Base-by-base conservation (phyloP, 2,113 vertebrate species). In the Pelusios castaneus region DNA sequence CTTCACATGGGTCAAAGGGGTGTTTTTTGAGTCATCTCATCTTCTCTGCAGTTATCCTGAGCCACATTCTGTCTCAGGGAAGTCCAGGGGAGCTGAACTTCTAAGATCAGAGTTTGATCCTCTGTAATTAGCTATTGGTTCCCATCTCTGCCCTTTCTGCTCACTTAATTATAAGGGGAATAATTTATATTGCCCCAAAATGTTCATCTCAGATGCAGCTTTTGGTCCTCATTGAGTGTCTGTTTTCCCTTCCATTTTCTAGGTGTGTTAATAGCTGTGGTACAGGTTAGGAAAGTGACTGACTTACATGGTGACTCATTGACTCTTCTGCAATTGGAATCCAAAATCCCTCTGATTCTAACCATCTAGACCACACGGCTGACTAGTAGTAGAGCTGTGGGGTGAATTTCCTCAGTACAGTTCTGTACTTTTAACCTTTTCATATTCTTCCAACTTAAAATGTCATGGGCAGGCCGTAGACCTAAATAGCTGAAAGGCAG, bases 381-480 rank as follows among this genome's bases (percentile, higher is more conserved):
- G 83, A 2, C 56, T 82, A 89, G 89, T 88, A 91, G 60, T 83
- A 55, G 52, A 88, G 89, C 94, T 89, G 92, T 56, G 76, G 82
- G 75, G 90, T 94, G 29, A 58, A 80, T 29, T 95, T 93, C 47
- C 67, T 90, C 85, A 92, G 29, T 82, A 63, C 85, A 94, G 49
- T 85, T 92, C 92, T 94, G 92, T 94, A 89, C 89, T 94, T 95
- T 97, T 95, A 96, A 95, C 95, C 94, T 97, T 93, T 90, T 89
- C 92, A 94, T 96, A 82, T 13, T 89, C 80, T 87, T 84, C 82
- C 84, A 94, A n/a, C n/a, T n/a, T n/a, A n/a, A n/a, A n/a, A n/a
- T n/a, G n/a, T n/a, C n/a, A n/a, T n/a, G n/a, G n/a, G n/a, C n/a
- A n/a, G n/a, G n/a, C n/a, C n/a, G n/a, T n/a, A n/a, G 84, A 56